Percentiles rank a stretch among this genome's conserved stretches.
Evolutionary conservation across 30 jellyfish, hydroid and myxozoan species (phyloP).

Genomic region (Turritopsis dohrnii): DNA sequence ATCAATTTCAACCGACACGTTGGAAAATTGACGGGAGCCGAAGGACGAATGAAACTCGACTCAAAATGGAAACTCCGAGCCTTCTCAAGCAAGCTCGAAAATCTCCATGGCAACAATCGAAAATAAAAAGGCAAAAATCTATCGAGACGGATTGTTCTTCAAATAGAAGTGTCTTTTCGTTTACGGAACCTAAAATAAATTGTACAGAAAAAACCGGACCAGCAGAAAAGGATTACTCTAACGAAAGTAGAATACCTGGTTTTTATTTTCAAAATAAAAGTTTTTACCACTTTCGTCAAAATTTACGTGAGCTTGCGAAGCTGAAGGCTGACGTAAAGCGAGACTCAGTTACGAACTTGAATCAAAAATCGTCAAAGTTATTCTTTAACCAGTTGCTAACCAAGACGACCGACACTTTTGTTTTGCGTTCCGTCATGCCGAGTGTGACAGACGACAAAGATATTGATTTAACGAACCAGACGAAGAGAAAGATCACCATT

Average conservation of each 20-base stretch:
- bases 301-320: neutral
- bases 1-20: neutral
- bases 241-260: neutral
- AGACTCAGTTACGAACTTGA: neutral
- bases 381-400: neutral
- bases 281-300: neutral
- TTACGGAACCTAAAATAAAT: neutral
- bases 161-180: neutral
- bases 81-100: neutral
- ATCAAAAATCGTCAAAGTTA: neutral
- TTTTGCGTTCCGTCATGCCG: neutral
- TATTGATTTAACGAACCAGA: neutral
- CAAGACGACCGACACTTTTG: neutral
- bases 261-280: neutral
- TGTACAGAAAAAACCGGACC: neutral
- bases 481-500: neutral
- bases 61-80: too few species aligned
- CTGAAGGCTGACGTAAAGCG: neutral
- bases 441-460: neutral
- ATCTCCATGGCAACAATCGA: neutral
- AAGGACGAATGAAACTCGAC: neutral
- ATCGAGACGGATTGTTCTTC: neutral
- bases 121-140: neutral
- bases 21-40: too few species aligned
- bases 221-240: neutral